Percentiles rank a stretch among this genome's conserved stretches.
phyloP scores from a whole-genome alignment of 2,888 invertebrate species.

The Melinaea menophilus region DNA sequence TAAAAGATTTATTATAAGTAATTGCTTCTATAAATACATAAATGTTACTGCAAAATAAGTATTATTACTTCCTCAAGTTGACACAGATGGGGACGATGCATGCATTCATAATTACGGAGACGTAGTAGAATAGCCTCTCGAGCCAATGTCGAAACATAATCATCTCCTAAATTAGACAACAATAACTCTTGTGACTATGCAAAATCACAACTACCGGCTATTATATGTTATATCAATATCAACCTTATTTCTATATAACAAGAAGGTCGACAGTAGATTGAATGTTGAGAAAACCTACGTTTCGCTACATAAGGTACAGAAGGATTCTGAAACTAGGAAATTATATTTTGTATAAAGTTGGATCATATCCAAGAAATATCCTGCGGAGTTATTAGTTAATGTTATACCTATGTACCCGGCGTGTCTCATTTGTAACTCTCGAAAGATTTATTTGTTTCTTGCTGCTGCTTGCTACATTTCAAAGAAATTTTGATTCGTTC shows the following conservation, averaged over 20 bases:
- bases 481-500: too few species aligned
- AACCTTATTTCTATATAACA: slow-evolving; percentile 11
- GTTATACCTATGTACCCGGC: slow-evolving; percentile 11
- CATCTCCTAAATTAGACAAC: slow-evolving; percentile 40
- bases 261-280: neutral
- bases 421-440: slow-evolving; percentile 8
- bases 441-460: neutral
- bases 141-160: slow-evolving; percentile 38
- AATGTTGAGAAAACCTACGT: too few species aligned
- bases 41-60: too few species aligned
- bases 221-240: slow-evolving; percentile 3
- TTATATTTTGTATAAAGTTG: slow-evolving; percentile 19
- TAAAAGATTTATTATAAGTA: too few species aligned
- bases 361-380: slow-evolving; percentile 16
- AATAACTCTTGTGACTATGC: slow-evolving; percentile 35
- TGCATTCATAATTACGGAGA: too few species aligned
- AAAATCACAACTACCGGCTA: slow-evolving; percentile 4
- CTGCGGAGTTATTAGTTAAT: slow-evolving; percentile 17
- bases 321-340: slow-evolving; percentile 15
- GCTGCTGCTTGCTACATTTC: too few species aligned
- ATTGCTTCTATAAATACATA: too few species aligned
- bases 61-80: too few species aligned
- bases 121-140: slow-evolving; percentile 24
- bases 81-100: too few species aligned
- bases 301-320: too few species aligned